Percentiles rank a stretch among this genome's conserved stretches.
Conservation (phyloP, 2,888 invertebrate genomes). For the Eledone cirrhosa region DNA sequence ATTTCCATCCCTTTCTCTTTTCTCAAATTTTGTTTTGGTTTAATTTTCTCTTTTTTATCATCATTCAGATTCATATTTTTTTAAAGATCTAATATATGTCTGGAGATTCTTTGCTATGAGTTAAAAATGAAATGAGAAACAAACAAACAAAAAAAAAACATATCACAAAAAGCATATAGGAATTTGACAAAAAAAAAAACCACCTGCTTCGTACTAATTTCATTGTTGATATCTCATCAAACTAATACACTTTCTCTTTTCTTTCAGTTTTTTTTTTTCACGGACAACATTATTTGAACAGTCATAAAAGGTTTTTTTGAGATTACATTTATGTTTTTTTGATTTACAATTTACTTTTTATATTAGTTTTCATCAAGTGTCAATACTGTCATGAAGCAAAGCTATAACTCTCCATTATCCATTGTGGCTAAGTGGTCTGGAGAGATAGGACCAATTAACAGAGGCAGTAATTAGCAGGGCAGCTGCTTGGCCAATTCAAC, state of each 20-base stretch:
- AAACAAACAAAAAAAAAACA: background rate
- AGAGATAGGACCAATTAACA: too few relatives aligned
- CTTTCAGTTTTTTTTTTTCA: background rate
- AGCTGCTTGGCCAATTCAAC: too few relatives aligned
- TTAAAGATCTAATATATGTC: background rate
- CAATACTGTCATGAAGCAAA: background rate
- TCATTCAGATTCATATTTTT: background rate
- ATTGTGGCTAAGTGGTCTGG: too few relatives aligned
- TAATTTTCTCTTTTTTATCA: too few relatives aligned
- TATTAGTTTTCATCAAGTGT: background rate
- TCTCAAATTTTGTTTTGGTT: too few relatives aligned
- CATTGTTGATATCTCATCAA: background rate
- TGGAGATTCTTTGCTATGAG: background rate
- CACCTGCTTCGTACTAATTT: conserved; percentile 19
- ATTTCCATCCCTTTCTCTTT: too few relatives aligned
- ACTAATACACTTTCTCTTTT: background rate
- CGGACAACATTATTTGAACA: conserved; percentile 7
- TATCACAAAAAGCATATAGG: conserved; percentile 9
- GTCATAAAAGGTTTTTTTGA: background rate
- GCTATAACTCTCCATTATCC: too few relatives aligned
- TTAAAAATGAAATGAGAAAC: conserved; percentile 4
- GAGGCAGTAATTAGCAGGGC: too few relatives aligned
- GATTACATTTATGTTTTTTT: background rate
- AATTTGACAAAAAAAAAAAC: background rate
- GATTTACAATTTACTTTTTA: background rate